Percentiles rank a stretch among this genome's conserved stretches.
These are phyloP conservation scores for Porites cylindrica DNA, from an alignment of 92 coral and sea anemone genomes.

Conservation along the genomic window DNA sequence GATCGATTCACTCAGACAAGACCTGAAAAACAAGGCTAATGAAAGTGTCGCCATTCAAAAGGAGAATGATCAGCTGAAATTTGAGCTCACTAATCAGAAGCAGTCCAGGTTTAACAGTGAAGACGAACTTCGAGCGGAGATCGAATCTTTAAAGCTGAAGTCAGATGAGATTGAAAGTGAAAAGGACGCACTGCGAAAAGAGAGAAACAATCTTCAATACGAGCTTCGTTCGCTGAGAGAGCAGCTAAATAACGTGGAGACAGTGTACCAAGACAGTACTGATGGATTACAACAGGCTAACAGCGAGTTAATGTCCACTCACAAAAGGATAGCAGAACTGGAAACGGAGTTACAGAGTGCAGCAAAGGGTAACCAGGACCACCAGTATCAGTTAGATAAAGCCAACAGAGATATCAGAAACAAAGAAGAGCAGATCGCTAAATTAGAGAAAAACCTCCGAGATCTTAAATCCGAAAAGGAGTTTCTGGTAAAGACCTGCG, in stretches of 20 bases:
- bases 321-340: slow-evolving; percentile 72
- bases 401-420: slow-evolving; percentile 83
- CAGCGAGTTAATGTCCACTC: slow-evolving; percentile 67
- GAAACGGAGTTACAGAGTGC: slow-evolving; percentile 83
- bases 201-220: slow-evolving; percentile 73
- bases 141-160: slow-evolving; percentile 81
- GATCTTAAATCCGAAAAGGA: slow-evolving; percentile 74
- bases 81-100: slow-evolving; percentile 70
- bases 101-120: slow-evolving; percentile 53
- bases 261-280: slow-evolving; percentile 83
- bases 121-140: slow-evolving; percentile 81
- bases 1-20: slow-evolving; percentile 68
- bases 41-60: slow-evolving; percentile 73
- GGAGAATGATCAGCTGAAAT: slow-evolving; percentile 66
- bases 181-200: slow-evolving; percentile 70
- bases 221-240: slow-evolving; percentile 75
- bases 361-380: slow-evolving; percentile 67
- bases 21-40: slow-evolving; percentile 79
- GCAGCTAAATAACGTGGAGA: slow-evolving; percentile 78
- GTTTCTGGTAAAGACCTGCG: slow-evolving; percentile 78
- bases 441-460: slow-evolving; percentile 88
- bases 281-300: slow-evolving; percentile 80
- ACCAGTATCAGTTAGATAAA: slow-evolving; percentile 87
- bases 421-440: slow-evolving; percentile 88
- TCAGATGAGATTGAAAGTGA: slow-evolving; percentile 75